These are phyloP conservation scores for Nysson spinosus DNA, from an alignment of 2,888 invertebrate genomes.

Conservation along the genomic window DNA sequence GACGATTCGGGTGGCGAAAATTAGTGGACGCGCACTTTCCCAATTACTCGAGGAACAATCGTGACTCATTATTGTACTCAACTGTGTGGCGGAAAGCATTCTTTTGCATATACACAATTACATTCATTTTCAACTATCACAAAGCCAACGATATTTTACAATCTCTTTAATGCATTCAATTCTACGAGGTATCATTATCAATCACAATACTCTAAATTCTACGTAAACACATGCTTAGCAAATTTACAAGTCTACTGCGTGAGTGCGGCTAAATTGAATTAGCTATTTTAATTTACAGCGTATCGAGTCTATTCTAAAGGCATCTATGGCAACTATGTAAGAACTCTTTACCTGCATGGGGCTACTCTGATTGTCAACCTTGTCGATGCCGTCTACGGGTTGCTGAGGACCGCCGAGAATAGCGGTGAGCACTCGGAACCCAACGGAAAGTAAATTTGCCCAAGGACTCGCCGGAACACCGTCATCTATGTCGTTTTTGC, in stretches of 20 bases:
- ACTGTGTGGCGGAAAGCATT: conserved; percentile 17
- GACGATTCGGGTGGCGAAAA: conserved; percentile 9
- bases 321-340: conserved; percentile 7
- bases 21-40: conserved; percentile 15
- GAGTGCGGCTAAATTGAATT: conserved; percentile 17
- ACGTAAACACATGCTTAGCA: conserved; percentile 23
- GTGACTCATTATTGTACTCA: conserved; percentile 32
- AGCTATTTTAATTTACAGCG: conserved; percentile 30
- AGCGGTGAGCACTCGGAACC: conserved; percentile 90
- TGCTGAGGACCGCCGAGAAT: conserved; percentile 87
- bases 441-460: conserved; percentile 92
- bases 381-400: conserved; percentile 89
- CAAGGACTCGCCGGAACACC: conserved; percentile 88
- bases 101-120: not conserved
- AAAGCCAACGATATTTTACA: conserved; percentile 12
- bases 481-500: conserved; percentile 87
- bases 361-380: conserved; percentile 90
- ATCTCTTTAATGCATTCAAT: not conserved
- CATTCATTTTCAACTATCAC: too few relatives aligned
- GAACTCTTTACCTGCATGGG: conserved; percentile 88
- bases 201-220: not conserved
- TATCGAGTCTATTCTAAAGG: not conserved
- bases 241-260: conserved; percentile 20
- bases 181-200: too few relatives aligned
- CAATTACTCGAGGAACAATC: conserved; percentile 27